phyloP scores from a whole-genome alignment of 2,113 vertebrate genomes.

The Merops nubicus region DNA sequence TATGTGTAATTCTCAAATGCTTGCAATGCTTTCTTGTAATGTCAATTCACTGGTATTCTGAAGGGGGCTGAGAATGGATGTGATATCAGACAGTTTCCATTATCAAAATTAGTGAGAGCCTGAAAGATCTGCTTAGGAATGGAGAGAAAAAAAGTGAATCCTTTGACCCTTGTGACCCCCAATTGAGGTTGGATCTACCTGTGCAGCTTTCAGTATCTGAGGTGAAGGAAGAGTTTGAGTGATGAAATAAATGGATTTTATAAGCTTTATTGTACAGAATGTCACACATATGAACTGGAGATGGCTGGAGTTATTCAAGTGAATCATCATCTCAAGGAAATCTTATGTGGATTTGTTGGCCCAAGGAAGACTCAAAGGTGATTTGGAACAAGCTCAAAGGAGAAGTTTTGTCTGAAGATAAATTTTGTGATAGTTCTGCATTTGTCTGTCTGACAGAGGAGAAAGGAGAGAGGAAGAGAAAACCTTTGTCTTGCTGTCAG shows the following conservation, averaged over 20 bases:
- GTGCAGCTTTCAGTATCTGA: background rate
- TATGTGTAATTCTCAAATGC: background rate
- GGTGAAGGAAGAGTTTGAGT: background rate
- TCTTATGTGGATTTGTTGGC: background rate
- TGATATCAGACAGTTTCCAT: background rate
- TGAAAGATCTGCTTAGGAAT: background rate
- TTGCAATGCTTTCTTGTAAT: fast-evolving
- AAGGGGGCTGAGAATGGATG: background rate
- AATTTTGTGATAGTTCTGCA: background rate
- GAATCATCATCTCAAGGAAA: background rate
- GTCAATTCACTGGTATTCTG: fast-evolving
- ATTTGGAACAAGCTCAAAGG: background rate
- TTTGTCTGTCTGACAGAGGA: background rate
- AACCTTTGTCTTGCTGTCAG: background rate
- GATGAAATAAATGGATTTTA: background rate
- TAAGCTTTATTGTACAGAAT: background rate
- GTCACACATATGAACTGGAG: background rate
- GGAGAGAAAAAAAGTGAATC: background rate
- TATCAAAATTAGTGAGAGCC: background rate
- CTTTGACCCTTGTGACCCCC: background rate
- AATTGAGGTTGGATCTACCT: background rate
- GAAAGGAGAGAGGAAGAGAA: background rate
- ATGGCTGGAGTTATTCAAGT: background rate
- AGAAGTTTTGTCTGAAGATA: background rate
- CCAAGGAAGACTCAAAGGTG: background rate